Base-by-base conservation (phyloP, 2,888 invertebrate species). In the Cataglyphis albicans region DNA sequence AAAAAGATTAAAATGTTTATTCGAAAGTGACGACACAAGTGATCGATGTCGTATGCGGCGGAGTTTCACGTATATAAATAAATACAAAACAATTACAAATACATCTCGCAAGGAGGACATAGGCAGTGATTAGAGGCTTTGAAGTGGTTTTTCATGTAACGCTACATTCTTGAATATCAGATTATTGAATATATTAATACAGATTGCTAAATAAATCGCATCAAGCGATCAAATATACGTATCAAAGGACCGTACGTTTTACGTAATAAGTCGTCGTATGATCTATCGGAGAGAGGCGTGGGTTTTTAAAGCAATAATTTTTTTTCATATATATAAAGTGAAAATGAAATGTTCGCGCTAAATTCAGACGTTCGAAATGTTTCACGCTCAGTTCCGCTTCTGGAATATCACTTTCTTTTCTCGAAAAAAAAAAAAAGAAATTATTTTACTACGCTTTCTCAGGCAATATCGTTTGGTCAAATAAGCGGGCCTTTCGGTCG, bases 111-210 rank as follows among this genome's bases (percentile, higher is more conserved):
- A 70, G 18, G 12, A 76, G 21, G 21, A 67, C 52, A 55, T 67
- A 67, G 55, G 52, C 9, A 10, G 55, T 67, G 9, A 55, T 76
- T 18, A 29, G n/a, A n/a, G 15, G 29, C 29, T 65, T n/a, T 65
- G 21, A 67, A 38, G 29, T 41, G 38, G 18, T 65, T 52, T 52
- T 75, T 75, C 67, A 35, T 35, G 48, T 65, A 75, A 52, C 52
- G 18, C 35, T 65, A 29, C 68, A 55, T 76, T 76, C 76, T 76
- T 67, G 68, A 76, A 41, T 76, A 55, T 25, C n/a, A 38, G 9
- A 38, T 25, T 67, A 61, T 67, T 21, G 38, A 18, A 75, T 75
- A 52, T n/a, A 48, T 75, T 48, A 67, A 75, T 76, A 29, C 38
- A n/a, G 55, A 67, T 55, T 76, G n/a, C 55, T 67, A 67, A 76